Percentiles rank a stretch among this genome's conserved stretches.
These are phyloP conservation scores for Sebastes kiyomatsui DNA, from an alignment of 2,797 vertebrate genomes.

Conservation along the genomic window DNA sequence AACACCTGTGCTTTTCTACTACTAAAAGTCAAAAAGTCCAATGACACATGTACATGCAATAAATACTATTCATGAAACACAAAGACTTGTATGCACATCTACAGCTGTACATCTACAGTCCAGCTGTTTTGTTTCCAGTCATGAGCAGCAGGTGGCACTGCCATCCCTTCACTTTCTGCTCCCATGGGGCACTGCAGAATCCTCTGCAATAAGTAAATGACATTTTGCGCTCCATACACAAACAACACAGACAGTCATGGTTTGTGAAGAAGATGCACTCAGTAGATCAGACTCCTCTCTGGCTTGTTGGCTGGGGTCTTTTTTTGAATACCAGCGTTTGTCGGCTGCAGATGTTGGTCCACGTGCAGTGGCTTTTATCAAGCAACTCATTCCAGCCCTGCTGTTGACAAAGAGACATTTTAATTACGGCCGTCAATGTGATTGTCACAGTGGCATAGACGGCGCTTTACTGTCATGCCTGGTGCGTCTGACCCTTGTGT, in stretches of 20 bases:
- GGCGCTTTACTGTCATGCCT: slow-evolving; percentile 7
- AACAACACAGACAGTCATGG: neutral
- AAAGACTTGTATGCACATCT: neutral
- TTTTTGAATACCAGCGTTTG: neutral
- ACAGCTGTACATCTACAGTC: neutral
- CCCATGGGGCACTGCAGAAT: neutral
- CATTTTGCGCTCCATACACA: neutral
- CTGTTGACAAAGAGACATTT: slow-evolving; percentile 45
- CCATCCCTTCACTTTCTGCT: slow-evolving; percentile 14
- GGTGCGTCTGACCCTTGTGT: slow-evolving; percentile 1
- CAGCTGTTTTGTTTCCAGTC: slow-evolving; percentile 6
- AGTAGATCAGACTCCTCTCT: neutral
- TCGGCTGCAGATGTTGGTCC: neutral
- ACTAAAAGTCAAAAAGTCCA: neutral
- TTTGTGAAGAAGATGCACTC: slow-evolving; percentile 14
- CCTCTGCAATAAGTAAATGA: slow-evolving; percentile 1
- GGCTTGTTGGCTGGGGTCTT: neutral
- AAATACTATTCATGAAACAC: neutral
- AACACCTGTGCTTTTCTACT: neutral
- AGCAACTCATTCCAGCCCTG: slow-evolving; percentile 4
- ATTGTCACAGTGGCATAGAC: slow-evolving; percentile 20
- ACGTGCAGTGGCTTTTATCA: slow-evolving; percentile 33
- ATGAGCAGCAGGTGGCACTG: slow-evolving; percentile 71
- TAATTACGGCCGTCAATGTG: slow-evolving; percentile 41
- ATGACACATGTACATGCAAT: neutral